Conservation (phyloP, 1,140 invertebrate species). For the Myzus persicae region DNA sequence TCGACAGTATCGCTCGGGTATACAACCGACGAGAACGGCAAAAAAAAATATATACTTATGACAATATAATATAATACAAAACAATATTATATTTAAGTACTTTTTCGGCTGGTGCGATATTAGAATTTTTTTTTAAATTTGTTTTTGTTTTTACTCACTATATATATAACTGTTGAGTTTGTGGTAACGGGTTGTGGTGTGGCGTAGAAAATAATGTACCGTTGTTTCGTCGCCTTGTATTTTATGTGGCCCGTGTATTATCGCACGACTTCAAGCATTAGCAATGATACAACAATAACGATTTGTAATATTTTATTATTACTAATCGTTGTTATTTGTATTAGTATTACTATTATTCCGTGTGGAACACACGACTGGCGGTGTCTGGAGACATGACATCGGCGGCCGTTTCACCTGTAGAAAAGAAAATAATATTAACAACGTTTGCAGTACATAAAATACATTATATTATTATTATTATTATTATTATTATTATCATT, state of each 20-base stretch:
- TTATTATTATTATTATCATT: not conserved
- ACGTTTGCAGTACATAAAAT: not conserved
- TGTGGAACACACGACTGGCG: too few relatives aligned
- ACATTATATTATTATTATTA: too few relatives aligned
- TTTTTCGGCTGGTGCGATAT: not conserved
- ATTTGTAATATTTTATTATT: not conserved
- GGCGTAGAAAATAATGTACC: not conserved
- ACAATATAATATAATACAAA: not conserved
- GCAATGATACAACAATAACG: not conserved
- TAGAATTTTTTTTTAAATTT: slow-evolving; percentile 5
- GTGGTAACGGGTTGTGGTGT: not conserved
- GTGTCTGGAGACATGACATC: too few relatives aligned
- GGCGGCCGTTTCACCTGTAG: not conserved
- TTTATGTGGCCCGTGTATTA: not conserved
- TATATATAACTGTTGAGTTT: not conserved
- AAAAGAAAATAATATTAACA: not conserved
- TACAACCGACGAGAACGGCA: not conserved
- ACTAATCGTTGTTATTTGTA: too few relatives aligned
- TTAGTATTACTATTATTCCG: too few relatives aligned
- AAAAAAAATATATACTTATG: not conserved
- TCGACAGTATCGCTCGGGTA: not conserved
- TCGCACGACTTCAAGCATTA: not conserved
- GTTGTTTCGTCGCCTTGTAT: not conserved
- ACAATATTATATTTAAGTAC: not conserved
- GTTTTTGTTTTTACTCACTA: slow-evolving; percentile 2